A percentile compares a stretch with the other conserved stretches of the same genome.
These are phyloP conservation scores for Penaeus vannamei DNA, from an alignment of 1,140 invertebrate species.

Conservation along the genomic window DNA sequence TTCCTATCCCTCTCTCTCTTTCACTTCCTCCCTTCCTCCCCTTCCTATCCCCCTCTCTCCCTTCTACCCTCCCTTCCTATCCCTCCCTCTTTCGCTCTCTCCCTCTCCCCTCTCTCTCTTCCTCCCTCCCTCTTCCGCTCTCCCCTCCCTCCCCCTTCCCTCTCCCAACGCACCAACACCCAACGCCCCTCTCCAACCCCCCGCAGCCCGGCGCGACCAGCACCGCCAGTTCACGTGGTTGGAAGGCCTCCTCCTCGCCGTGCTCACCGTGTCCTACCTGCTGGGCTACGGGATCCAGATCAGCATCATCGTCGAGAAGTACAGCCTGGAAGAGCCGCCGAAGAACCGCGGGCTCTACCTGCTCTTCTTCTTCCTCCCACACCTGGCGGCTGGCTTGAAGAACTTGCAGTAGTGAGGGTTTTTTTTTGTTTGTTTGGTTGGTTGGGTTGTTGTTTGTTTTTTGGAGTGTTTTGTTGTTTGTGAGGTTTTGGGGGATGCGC, in stretches of 20 bases:
- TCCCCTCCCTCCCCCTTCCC: not conserved
- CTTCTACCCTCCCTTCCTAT: no score
- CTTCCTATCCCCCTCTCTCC: no score
- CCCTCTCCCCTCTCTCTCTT: no score
- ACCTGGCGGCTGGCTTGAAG: slow-evolving; percentile 47
- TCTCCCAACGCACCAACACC: no score
- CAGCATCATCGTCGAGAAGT: slow-evolving; percentile 48
- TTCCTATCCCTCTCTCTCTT: no score
- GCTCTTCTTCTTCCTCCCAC: slow-evolving; percentile 46
- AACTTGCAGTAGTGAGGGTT: slow-evolving; percentile 55
- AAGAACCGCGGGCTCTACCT: slow-evolving; percentile 9
- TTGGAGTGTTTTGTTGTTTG: not conserved
- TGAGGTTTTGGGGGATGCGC: no score
- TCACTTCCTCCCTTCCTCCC: no score
- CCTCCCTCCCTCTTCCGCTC: no score
- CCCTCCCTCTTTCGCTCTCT: no score
- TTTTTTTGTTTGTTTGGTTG: not conserved
- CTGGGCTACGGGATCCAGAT: slow-evolving; percentile 39
- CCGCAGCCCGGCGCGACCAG: not conserved
- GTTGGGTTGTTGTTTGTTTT: not conserved
- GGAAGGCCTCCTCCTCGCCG: slow-evolving; percentile 5
- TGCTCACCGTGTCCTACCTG: slow-evolving; percentile 38
- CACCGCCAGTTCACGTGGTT: slow-evolving; percentile 51
- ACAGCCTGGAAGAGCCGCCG: slow-evolving; percentile 38
- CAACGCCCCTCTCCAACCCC: not conserved